Percentiles rank a stretch among this genome's conserved stretches.
These are phyloP conservation scores for Antrozous pallidus DNA, from an alignment of 2,797 vertebrate genomes.

Conservation along the genomic window DNA sequence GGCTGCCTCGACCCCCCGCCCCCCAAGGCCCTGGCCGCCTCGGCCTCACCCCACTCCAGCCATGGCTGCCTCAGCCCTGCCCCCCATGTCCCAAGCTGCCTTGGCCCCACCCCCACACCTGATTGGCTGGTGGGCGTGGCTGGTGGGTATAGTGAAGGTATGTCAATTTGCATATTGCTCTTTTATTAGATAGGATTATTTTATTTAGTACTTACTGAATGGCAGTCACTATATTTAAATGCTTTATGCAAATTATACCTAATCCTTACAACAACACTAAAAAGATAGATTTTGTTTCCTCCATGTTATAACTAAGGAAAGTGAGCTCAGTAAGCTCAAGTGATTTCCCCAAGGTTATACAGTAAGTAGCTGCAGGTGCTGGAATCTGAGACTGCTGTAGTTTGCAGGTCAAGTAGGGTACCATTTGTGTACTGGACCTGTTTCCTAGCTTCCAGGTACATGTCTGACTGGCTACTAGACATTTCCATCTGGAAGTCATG, in stretches of 20 bases:
- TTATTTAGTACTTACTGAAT: background rate
- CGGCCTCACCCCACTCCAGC: too few relatives aligned
- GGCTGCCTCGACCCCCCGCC: too few relatives aligned
- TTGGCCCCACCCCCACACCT: too few relatives aligned
- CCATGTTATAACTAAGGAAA: background rate
- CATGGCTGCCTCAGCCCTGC: too few relatives aligned
- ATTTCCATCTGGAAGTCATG: background rate
- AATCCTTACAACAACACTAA: background rate
- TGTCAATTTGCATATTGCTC: too few relatives aligned
- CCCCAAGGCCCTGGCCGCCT: too few relatives aligned
- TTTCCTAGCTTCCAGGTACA: background rate
- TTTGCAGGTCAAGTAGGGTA: background rate
- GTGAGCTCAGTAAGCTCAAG: background rate
- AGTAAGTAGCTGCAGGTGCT: background rate
- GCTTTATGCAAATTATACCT: background rate
- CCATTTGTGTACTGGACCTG: background rate
- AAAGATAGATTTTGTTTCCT: constrained; percentile 35
- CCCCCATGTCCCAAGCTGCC: too few relatives aligned
- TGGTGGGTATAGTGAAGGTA: too few relatives aligned
- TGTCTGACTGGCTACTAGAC: background rate
- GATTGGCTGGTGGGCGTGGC: too few relatives aligned
- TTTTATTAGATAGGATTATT: too few relatives aligned
- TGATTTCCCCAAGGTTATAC: background rate
- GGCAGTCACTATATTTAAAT: constrained; percentile 3
- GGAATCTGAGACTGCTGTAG: background rate